Conservation (phyloP, 1,140 invertebrate genomes). For the Ostrea denselamellosa region DNA sequence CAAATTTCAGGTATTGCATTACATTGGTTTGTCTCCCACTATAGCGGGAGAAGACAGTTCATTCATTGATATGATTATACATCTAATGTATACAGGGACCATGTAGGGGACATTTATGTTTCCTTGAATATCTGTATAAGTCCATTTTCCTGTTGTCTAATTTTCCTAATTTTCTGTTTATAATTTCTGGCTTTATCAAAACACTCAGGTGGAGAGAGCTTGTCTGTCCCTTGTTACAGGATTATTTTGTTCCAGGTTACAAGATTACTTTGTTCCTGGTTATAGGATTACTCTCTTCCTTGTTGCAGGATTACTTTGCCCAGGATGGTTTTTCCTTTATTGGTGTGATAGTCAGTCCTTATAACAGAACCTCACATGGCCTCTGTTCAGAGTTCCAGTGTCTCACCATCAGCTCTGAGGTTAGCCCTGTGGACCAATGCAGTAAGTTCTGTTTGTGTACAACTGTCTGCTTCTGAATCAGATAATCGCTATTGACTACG, state of each 20-base stretch:
- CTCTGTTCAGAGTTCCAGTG: slow-evolving; percentile 70
- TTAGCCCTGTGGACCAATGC: slow-evolving; percentile 57
- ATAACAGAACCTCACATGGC: slow-evolving; percentile 71
- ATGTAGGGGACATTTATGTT: too few relatives aligned
- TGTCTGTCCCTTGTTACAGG: background rate
- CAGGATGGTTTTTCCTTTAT: slow-evolving; percentile 81
- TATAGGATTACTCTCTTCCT: background rate
- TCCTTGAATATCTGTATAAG: too few relatives aligned
- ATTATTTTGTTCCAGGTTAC: background rate
- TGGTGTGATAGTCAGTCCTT: slow-evolving; percentile 82
- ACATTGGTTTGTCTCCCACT: too few relatives aligned
- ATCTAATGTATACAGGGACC: too few relatives aligned
- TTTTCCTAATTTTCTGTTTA: too few relatives aligned
- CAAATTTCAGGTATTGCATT: slow-evolving; percentile 76
- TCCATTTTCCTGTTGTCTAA: too few relatives aligned
- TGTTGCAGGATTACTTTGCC: slow-evolving; percentile 82
- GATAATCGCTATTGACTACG: too few relatives aligned
- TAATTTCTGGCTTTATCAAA: too few relatives aligned
- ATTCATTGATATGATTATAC: too few relatives aligned
- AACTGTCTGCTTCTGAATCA: background rate
- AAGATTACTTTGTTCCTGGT: background rate
- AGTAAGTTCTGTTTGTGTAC: slow-evolving; percentile 61
- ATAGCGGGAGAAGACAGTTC: too few relatives aligned
- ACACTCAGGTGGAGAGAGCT: too few relatives aligned
- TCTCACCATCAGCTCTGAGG: slow-evolving; percentile 69